These are phyloP conservation scores for Deilephila porcellus DNA, from an alignment of 2,888 invertebrate species.

Conservation along the genomic window DNA sequence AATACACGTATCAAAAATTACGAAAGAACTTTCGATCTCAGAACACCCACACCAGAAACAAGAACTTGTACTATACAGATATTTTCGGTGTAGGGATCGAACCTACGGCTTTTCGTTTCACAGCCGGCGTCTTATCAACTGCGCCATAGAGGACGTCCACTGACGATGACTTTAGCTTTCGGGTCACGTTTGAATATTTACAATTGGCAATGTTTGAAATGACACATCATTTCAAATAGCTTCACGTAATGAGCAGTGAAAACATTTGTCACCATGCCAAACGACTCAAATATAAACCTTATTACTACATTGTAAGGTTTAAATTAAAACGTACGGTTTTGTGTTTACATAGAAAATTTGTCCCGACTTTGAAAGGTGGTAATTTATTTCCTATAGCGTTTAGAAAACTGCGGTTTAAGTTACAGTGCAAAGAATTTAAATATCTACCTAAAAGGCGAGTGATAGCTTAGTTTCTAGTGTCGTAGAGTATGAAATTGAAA, in stretches of 20 bases:
- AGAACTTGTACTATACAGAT: no score
- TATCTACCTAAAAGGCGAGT: background rate
- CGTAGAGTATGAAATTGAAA: no score
- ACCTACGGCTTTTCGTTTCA: background rate
- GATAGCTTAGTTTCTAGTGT: no score
- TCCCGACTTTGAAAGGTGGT: conserved; percentile 13
- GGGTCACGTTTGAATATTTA: conserved; percentile 1
- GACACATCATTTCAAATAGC: conserved; percentile 20
- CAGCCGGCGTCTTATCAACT: background rate
- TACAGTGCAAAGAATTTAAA: background rate
- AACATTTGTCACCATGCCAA: background rate
- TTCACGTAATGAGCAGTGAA: conserved; percentile 16
- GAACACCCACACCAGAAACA: no score
- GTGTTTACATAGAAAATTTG: conserved; percentile 9
- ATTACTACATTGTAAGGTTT: background rate
- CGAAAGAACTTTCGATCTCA: no score
- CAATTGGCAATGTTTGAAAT: conserved; percentile 18
- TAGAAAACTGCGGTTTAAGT: background rate
- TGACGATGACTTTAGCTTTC: background rate
- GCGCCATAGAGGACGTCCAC: no score
- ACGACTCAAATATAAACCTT: background rate
- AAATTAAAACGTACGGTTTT: background rate
- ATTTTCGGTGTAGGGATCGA: background rate
- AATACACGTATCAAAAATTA: no score
- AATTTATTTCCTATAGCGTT: conserved; percentile 1